These are phyloP conservation scores for Mimumesa dahlbomi DNA, from an alignment of 2,888 invertebrate species.

Conservation along the genomic window DNA sequence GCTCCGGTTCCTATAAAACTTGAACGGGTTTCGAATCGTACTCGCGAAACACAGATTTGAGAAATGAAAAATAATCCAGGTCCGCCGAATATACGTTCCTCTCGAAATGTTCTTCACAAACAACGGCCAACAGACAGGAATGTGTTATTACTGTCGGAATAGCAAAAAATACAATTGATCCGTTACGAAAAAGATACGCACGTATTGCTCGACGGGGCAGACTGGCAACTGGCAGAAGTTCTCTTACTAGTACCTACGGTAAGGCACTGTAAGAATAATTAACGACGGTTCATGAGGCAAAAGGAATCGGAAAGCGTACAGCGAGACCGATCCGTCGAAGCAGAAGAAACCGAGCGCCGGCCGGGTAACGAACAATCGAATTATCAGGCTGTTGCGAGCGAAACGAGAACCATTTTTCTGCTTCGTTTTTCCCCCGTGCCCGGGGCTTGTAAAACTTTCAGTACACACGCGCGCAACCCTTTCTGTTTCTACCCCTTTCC, in stretches of 20 bases:
- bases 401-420: slow-evolving; percentile 48
- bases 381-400: slow-evolving; percentile 52
- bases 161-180: background rate
- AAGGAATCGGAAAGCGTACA: slow-evolving; percentile 49
- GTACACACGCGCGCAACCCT: slow-evolving; percentile 30
- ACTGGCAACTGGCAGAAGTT: slow-evolving; percentile 45
- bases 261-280: slow-evolving; percentile 47
- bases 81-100: too few relatives aligned
- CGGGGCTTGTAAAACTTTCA: slow-evolving; percentile 48
- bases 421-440: slow-evolving; percentile 36
- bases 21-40: too few relatives aligned
- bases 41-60: too few relatives aligned
- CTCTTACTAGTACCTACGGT: slow-evolving; percentile 13
- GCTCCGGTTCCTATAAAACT: too few relatives aligned
- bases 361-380: slow-evolving; percentile 48
- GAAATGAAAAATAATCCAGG: too few relatives aligned
- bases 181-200: background rate
- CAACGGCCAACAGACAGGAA: slow-evolving; percentile 28
- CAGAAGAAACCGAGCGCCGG: slow-evolving; percentile 33
- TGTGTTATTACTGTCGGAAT: slow-evolving; percentile 28
- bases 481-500: background rate
- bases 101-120: background rate
- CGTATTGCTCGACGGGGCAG: slow-evolving; percentile 11
- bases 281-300: slow-evolving; percentile 41
- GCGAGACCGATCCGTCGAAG: slow-evolving; percentile 8